Evolutionary conservation across 2,888 invertebrate genomes (phyloP), one percentile per base, ranked within the genome.

Genomic region (Oscheius onirici): DNA sequence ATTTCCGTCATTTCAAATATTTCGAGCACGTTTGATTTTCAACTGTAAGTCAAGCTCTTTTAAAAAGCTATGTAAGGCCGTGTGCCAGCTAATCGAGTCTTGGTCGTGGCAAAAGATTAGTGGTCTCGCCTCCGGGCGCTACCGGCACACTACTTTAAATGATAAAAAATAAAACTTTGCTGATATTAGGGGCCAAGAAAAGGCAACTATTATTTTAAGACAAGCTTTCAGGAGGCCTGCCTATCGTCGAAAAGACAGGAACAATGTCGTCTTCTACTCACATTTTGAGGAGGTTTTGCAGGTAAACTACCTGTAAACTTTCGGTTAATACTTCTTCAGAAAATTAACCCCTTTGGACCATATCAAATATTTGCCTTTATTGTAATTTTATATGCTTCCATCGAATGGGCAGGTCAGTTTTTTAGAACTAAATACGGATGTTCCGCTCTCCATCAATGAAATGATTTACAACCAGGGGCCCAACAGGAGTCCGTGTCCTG

Each of bases 331-430:
- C 67, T 73, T 43, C 71, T 79, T 60, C 54, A 79, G 63, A 76
- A 80, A 66, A 75, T 83, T 57, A 80, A 82, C 51, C 81, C 83
- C 6, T 85, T 86, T 66, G 86, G 86, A 24, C 77, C 78, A 3
- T 86, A 83, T 71, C 86, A 86, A 69, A 81, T 83, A 24, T 86
- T 86, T 71, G 79, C 79, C 55, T 84, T 84, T 61, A 77, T 84
- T 52, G 83, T 83, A 44, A 84, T 86, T 72, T 72, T 84, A 13
- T 83, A 83, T 60, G 83, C 84, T 13, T 78, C 81, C 41, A 86
- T 86, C 68, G 80, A 81, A 71, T 86, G 86, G 86, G 82, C 85
- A 10, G 85, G 84, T 83, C n/a, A 51, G 77, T 26, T 46, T 24
- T 13, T 52, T 43, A 52, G 46, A 17, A 34, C 34, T 34, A 49